Conservation (phyloP, 2,113 vertebrate genomes). For the Gavia stellata region DNA sequence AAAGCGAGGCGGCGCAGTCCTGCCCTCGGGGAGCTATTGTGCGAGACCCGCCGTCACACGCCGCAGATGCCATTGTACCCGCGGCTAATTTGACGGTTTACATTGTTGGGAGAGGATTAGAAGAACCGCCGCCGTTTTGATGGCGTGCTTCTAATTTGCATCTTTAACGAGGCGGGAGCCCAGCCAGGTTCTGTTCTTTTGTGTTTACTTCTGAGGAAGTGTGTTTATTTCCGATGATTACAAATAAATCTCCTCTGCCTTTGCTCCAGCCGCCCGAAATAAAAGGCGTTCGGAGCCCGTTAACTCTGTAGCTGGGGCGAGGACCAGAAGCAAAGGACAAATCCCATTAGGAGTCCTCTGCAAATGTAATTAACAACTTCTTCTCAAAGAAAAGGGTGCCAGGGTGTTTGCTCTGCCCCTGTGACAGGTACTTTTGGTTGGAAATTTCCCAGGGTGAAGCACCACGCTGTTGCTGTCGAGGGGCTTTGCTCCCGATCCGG, state of each 20-base stretch:
- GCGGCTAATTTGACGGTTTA: slow-evolving; percentile 47
- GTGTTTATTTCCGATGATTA: slow-evolving; percentile 75
- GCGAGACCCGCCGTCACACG: background rate
- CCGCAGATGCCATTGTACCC: slow-evolving; percentile 39
- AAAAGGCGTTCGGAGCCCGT: slow-evolving; percentile 36
- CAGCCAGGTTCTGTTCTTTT: slow-evolving; percentile 75
- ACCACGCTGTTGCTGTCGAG: fast-evolving
- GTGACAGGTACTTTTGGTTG: background rate
- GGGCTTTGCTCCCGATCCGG: fast-evolving
- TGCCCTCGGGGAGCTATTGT: slow-evolving; percentile 11
- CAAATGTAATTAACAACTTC: slow-evolving; percentile 54
- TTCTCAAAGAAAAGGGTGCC: background rate
- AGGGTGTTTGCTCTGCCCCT: background rate
- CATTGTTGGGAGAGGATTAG: slow-evolving; percentile 70
- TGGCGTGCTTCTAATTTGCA: slow-evolving; percentile 71
- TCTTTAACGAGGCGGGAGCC: slow-evolving; percentile 70
- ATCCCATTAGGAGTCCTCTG: slow-evolving; percentile 51
- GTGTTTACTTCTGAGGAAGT: slow-evolving; percentile 72
- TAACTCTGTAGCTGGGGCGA: background rate
- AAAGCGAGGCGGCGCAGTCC: background rate
- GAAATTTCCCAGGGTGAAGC: background rate
- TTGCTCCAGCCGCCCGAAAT: slow-evolving; percentile 33
- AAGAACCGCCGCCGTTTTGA: slow-evolving; percentile 5
- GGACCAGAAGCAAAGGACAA: slow-evolving; percentile 15
- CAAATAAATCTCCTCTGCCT: slow-evolving; percentile 74